These are phyloP conservation scores for Cacoxenus indagator DNA, from an alignment of 2,888 invertebrate genomes.

Conservation along the genomic window DNA sequence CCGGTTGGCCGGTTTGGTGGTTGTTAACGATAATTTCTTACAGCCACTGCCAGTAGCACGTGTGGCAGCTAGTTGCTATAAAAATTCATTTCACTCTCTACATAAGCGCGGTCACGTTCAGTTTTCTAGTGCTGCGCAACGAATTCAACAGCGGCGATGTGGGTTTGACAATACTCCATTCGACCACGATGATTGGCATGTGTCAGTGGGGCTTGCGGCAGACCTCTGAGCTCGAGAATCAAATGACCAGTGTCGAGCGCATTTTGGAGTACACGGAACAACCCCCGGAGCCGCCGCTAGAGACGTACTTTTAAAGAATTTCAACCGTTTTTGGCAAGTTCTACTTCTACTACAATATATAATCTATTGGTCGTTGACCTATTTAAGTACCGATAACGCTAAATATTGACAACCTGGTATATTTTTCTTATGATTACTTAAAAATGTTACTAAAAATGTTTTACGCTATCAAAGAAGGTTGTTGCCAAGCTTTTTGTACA, in stretches of 20 bases:
- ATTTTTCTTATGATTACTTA: no score
- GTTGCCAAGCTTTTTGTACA: no score
- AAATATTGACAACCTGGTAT: no score
- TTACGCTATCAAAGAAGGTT: no score
- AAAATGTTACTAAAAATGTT: no score
- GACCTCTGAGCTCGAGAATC: constrained; percentile 85
- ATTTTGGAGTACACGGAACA: constrained; percentile 85
- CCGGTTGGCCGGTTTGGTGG: neutral
- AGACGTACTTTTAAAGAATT: no score
- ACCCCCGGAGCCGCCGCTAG: constrained; percentile 75
- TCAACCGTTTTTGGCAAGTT: no score
- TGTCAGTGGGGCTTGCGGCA: constrained; percentile 89
- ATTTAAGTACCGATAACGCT: no score
- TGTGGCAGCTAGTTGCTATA: neutral
- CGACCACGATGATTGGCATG: constrained; percentile 80
- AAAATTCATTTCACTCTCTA: constrained; percentile 88
- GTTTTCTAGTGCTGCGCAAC: constrained; percentile 79
- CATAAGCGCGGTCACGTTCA: constrained; percentile 86
- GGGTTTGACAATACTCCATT: constrained; percentile 80
- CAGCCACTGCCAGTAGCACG: neutral
- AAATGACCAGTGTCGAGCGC: constrained; percentile 88
- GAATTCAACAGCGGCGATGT: constrained; percentile 75
- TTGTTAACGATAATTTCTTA: neutral
- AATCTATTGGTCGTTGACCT: no score
- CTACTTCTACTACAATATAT: no score